phyloP scores from a whole-genome alignment of 2,113 vertebrate genomes.

The Rhegmatorhina hoffmannsi region DNA sequence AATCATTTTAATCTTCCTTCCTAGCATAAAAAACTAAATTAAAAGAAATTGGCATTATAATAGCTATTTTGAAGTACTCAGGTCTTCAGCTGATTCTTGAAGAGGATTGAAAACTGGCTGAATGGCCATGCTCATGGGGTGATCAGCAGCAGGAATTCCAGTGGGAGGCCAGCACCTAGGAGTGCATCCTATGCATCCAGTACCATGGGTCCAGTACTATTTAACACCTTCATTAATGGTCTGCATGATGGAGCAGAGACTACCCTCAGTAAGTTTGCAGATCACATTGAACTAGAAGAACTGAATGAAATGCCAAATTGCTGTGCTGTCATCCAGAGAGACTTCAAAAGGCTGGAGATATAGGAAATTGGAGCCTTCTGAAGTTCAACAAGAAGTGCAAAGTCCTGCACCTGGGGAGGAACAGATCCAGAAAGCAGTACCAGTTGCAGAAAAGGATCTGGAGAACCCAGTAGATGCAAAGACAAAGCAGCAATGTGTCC shows the following conservation, averaged over 20 bases:
- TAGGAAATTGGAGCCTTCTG: neutral
- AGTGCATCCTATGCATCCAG: neutral
- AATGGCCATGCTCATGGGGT: neutral
- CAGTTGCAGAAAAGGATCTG: neutral
- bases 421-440: neutral
- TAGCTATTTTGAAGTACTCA: neutral
- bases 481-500: neutral
- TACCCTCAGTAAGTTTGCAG: neutral
- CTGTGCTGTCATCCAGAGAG: neutral
- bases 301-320: neutral
- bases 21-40: neutral
- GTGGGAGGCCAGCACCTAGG: neutral
- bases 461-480: neutral
- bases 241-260: neutral
- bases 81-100: neutral
- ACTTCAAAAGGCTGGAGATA: neutral
- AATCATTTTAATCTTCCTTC: conserved; percentile 42
- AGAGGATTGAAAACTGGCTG: neutral
- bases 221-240: neutral
- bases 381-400: neutral
- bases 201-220: neutral
- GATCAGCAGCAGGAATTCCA: neutral
- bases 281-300: neutral
- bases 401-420: neutral
- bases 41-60: neutral